Conservation (phyloP, 2,113 vertebrate species). For the Bungarus multicinctus region DNA sequence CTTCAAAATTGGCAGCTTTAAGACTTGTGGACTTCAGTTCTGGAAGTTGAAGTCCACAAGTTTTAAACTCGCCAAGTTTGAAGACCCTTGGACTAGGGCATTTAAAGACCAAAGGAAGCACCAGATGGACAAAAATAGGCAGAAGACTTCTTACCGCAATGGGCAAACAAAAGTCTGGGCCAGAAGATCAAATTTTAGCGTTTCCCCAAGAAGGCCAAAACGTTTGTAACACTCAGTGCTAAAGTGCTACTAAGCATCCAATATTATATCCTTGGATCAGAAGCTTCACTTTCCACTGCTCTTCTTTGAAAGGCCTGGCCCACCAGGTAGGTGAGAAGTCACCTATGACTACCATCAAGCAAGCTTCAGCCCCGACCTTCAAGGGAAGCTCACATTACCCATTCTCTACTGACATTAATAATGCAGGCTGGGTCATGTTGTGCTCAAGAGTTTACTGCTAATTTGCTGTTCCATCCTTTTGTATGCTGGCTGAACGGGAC, state of each 20-base stretch:
- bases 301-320: not conserved
- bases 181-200: not conserved
- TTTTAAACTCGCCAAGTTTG: no score
- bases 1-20: no score
- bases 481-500: conserved; percentile 37
- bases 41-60: no score
- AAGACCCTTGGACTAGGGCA: no score
- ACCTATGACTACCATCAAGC: not conserved
- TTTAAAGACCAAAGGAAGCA: not conserved
- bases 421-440: conserved; percentile 48
- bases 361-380: conserved; percentile 18
- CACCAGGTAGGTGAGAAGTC: not conserved
- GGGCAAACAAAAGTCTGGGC: not conserved
- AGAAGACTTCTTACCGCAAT: not conserved
- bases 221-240: not conserved
- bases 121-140: not conserved
- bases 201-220: not conserved
- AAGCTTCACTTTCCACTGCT: not conserved
- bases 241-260: not conserved
- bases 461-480: conserved; percentile 56
- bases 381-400: conserved; percentile 40
- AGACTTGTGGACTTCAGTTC: no score
- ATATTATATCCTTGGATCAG: not conserved
- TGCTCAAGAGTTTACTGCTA: conserved; percentile 54
- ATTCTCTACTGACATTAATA: conserved; percentile 50